Conservation (phyloP, 2,113 vertebrate species). For the Nycticebus coucang region DNA sequence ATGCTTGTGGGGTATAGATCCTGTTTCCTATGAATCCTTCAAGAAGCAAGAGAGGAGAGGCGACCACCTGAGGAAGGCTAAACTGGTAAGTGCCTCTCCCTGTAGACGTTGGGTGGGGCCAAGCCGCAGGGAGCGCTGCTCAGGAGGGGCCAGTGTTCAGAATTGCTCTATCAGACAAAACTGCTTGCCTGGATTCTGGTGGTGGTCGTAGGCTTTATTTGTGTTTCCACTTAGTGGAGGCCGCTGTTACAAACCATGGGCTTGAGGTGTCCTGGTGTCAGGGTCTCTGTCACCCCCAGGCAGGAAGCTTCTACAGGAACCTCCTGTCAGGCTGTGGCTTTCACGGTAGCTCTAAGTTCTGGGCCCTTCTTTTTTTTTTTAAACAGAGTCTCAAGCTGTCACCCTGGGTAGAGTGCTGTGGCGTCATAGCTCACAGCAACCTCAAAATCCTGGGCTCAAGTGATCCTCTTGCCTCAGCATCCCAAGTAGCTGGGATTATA, state of each 20-base stretch:
- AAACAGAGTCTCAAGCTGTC: too few relatives aligned
- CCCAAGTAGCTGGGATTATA: too few relatives aligned
- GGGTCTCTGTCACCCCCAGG: fast-evolving
- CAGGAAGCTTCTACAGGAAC: too few relatives aligned
- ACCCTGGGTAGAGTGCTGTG: too few relatives aligned
- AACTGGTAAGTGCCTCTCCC: slow-evolving; percentile 82
- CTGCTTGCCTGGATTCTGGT: fast-evolving
- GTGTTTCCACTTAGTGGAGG: fast-evolving
- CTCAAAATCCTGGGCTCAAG: too few relatives aligned
- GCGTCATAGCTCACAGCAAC: too few relatives aligned
- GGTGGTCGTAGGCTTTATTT: fast-evolving
- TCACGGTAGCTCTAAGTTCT: not conserved
- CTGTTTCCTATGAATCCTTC: slow-evolving; percentile 88
- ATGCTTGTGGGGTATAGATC: slow-evolving; percentile 94
- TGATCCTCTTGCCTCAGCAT: too few relatives aligned
- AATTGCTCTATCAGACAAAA: fast-evolving
- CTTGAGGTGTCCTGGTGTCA: fast-evolving
- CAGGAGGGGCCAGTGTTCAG: not conserved
- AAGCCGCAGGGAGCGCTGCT: fast-evolving
- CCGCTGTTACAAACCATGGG: not conserved
- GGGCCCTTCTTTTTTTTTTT: not conserved
- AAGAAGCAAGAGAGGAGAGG: slow-evolving; percentile 92
- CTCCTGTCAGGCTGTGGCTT: not conserved
- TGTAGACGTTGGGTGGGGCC: fast-evolving
- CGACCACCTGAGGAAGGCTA: slow-evolving; percentile 86